phyloP scores from a whole-genome alignment of 2,888 invertebrate species.

The Erebia aethiops region DNA sequence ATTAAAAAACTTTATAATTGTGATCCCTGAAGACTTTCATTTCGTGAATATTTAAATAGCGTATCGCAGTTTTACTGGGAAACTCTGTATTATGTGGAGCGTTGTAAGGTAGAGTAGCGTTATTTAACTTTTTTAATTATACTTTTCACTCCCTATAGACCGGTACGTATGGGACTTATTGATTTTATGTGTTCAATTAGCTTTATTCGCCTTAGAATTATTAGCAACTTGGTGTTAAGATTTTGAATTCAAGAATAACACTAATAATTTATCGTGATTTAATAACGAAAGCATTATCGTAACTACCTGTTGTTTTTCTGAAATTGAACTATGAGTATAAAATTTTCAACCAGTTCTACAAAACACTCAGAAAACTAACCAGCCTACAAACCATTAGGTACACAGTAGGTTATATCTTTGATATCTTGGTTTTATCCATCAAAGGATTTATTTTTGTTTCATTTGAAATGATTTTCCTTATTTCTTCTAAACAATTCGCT shows the following conservation, averaged over 20 bases:
- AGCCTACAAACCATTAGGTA: background rate
- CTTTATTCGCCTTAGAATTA: no score
- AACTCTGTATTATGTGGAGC: background rate
- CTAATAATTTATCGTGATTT: no score
- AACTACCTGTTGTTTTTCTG: no score
- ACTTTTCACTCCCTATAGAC: slow-evolving; percentile 5
- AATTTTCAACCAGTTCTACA: no score
- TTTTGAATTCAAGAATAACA: no score
- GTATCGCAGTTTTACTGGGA: slow-evolving; percentile 6
- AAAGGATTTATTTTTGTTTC: background rate
- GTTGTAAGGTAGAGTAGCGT: background rate
- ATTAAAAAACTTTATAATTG: slow-evolving; percentile 40
- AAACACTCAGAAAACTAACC: background rate
- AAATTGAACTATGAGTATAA: no score
- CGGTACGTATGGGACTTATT: background rate
- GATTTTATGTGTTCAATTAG: background rate
- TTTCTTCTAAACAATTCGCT: background rate
- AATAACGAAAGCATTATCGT: no score
- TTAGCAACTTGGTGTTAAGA: no score
- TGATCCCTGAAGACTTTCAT: slow-evolving; percentile 20
- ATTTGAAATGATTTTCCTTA: background rate
- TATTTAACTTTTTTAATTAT: slow-evolving; percentile 17
- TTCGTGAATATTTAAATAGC: slow-evolving; percentile 15
- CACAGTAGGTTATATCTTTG: background rate
- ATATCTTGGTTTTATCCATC: background rate